Base-by-base conservation (phyloP, 92 coral and sea anemone species). In the Pocillopora meandrina region DNA sequence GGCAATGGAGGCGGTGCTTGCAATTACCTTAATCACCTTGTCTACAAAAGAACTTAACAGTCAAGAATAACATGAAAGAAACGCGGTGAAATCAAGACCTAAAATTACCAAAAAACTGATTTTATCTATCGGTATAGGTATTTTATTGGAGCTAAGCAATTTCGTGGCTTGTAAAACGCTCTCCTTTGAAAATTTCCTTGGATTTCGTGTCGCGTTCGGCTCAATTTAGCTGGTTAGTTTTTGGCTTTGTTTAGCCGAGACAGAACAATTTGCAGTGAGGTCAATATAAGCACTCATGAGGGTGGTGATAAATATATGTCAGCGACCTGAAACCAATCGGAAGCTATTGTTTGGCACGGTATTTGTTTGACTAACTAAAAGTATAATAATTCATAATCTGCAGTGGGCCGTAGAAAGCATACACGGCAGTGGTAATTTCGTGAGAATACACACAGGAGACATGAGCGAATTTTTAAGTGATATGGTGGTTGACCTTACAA, bases 11-110 rank as follows among this genome's bases (percentile, higher is more conserved):
- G 95, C 95, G 98, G 95, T 87, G 42, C 87, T 70, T 76, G 73
- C 89, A 90, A 94, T 94, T 94, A 86, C 89, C 86, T 85, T 94
- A 90, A 94, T 94, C 89, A 93, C 89, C 82, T 79, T 89, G 93
- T 89, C 95, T 90, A 94, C 89, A 94, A 89, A 90, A 90, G 92
- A 84, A 83, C 89, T 69, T 89, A 89, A 89, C 90, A 83, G 82
- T 90, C 94, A 88, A 85, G 84, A 88, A 82, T 77, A 76, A 77
- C 82, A 64, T 77, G 70, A 75, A 84, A 55, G 87, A 84, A 69
- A 69, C 77, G 83, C 83, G 18, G 82, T 67, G 74, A 82, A 87
- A 75, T 75, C 72, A 65, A 76, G 75, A 66, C 84, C 78, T 69
- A 47, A 86, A 81, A 69, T 58, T 70, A 81, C 57, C 66, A 34